Percentiles rank a stretch among this genome's conserved stretches.
phyloP scores from a whole-genome alignment of 1,140 invertebrate genomes.

The Diachasma alloeum region DNA sequence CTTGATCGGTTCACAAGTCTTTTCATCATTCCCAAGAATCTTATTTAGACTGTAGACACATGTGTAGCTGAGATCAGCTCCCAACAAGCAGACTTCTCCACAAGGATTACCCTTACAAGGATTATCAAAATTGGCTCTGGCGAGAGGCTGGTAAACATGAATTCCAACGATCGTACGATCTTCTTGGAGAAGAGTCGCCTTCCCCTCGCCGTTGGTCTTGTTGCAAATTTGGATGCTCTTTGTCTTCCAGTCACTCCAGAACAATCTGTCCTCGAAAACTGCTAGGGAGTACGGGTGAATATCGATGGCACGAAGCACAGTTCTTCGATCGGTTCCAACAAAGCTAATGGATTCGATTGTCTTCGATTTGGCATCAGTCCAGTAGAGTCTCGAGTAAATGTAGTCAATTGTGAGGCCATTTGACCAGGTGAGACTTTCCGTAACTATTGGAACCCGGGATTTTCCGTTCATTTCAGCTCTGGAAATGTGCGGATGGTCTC shows the following conservation, averaged over 20 bases:
- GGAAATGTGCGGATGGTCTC: constrained; percentile 75
- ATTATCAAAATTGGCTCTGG: constrained; percentile 68
- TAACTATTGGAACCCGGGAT: constrained; percentile 60
- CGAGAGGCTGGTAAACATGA: constrained; percentile 74
- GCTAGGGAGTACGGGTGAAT: constrained; percentile 83
- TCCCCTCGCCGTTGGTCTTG: constrained; percentile 73
- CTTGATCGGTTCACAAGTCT: constrained; percentile 62
- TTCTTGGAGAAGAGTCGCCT: constrained; percentile 63
- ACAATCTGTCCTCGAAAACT: constrained; percentile 87
- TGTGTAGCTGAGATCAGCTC: constrained; percentile 67
- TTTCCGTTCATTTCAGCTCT: constrained; percentile 86
- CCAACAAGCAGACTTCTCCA: constrained; percentile 83
- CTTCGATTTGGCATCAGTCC: constrained; percentile 78
- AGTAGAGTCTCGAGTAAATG: constrained; percentile 79
- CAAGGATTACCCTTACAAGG: constrained; percentile 76
- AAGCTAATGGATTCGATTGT: constrained; percentile 82
- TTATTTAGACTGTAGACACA: constrained; percentile 87
- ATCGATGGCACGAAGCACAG: constrained; percentile 66
- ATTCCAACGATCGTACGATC: constrained; percentile 69
- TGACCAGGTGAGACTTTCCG: constrained; percentile 79
- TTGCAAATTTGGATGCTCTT: constrained; percentile 73
- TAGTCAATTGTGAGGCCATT: constrained; percentile 90
- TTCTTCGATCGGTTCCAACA: constrained; percentile 74
- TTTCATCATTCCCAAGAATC: constrained; percentile 62
- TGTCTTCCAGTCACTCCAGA: constrained; percentile 84